These are phyloP conservation scores for Brachionus paranguensis DNA, from an alignment of 1,140 invertebrate genomes.

Conservation along the genomic window DNA sequence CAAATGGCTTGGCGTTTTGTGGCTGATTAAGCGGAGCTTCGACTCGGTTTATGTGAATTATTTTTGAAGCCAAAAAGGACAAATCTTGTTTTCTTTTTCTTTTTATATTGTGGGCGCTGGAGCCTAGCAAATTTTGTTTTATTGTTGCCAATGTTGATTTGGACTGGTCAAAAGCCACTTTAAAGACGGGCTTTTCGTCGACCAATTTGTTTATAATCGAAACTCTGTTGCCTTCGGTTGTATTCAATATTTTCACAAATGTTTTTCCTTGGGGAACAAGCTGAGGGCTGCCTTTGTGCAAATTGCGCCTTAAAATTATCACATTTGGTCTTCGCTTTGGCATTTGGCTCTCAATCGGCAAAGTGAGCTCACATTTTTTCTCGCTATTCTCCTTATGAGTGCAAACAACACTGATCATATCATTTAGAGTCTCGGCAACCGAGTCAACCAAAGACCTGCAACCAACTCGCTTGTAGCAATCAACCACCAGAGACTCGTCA, in stretches of 20 bases:
- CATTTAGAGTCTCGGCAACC: neutral
- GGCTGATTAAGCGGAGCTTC: neutral
- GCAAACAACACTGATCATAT: conserved; percentile 1
- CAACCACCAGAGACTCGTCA: neutral
- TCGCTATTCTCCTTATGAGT: conserved; percentile 10
- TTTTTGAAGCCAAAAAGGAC: neutral
- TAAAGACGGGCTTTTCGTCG: neutral
- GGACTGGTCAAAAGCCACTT: neutral
- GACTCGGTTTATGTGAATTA: neutral
- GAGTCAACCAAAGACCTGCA: neutral
- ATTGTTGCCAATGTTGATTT: neutral
- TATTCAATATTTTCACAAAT: neutral
- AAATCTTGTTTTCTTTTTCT: conserved; percentile 13
- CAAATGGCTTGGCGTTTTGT: neutral
- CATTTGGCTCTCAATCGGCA: neutral
- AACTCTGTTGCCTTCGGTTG: neutral
- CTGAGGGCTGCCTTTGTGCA: neutral
- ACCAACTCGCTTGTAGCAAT: neutral
- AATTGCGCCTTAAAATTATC: neutral
- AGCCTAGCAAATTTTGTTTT: neutral
- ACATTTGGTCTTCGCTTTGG: neutral
- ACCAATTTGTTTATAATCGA: neutral
- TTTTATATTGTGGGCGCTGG: neutral
- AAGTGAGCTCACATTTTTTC: neutral
- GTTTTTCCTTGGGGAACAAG: neutral